phyloP scores from a whole-genome alignment of 2,888 invertebrate genomes.

The Leucoptera coffeella region DNA sequence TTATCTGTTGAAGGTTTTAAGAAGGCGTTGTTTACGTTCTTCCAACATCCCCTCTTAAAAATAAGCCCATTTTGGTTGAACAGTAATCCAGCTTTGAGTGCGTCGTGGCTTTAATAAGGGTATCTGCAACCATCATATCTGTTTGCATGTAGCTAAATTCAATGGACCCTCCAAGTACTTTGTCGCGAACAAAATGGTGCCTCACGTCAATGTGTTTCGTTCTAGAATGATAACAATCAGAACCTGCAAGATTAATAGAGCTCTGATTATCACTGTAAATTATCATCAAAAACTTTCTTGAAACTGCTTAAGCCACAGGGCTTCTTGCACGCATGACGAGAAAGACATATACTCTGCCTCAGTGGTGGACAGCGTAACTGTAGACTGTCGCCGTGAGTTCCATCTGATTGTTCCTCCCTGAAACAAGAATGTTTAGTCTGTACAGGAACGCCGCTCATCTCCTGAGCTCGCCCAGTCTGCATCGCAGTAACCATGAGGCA shows the following conservation, averaged over 20 bases:
- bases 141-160: too few relatives aligned
- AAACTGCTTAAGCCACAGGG: constrained; percentile 7
- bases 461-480: constrained; percentile 7
- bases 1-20: too few relatives aligned
- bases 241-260: constrained; percentile 10
- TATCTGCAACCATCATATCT: too few relatives aligned
- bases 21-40: too few relatives aligned
- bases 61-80: too few relatives aligned
- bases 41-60: too few relatives aligned
- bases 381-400: constrained; percentile 8
- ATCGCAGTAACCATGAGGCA: constrained; percentile 1
- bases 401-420: constrained; percentile 8
- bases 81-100: too few relatives aligned
- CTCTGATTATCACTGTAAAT: constrained; percentile 10
- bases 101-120: too few relatives aligned
- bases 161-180: too few relatives aligned
- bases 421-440: constrained; percentile 7
- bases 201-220: constrained; percentile 10
- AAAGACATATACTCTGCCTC: constrained; percentile 12
- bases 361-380: constrained; percentile 9
- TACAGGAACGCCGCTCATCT: constrained; percentile 7
- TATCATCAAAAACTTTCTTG: constrained; percentile 5
- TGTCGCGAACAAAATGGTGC: constrained; percentile 9
- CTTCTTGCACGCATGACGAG: constrained; percentile 8
- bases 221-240: constrained; percentile 7